Evolutionary conservation across 1,140 invertebrate species (phyloP), one percentile per base, ranked within the genome.

Genomic region (Berghia stephanieae): DNA sequence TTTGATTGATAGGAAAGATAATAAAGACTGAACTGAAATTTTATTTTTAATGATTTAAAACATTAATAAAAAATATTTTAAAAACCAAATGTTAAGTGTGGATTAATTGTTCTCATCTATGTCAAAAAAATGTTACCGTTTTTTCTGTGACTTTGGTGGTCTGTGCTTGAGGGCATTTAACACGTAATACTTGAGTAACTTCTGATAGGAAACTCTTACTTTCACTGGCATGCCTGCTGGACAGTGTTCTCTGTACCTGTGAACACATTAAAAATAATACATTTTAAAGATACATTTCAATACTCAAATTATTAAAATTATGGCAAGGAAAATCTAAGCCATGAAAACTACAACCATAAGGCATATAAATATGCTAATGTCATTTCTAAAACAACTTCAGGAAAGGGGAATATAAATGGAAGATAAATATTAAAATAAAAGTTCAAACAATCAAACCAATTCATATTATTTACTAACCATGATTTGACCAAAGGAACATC

Each of bases 121-220:
- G 46, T 49, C 10, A 63, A 13, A 43, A n/a, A 71, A 21, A n/a
- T n/a, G n/a, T 87, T 79, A 94, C 92, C 98, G 93, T 87, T 99
- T 99, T 90, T 99, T 99, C 86, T 99, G 98, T 27, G 98, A 95
- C 88, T 99, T 99, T 1, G 98, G 98, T 43, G 95, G 95, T 78
- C 96, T 92, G 89, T 99, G 98, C 89, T 99, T 98, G 16, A 99
- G 88, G 0, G 97, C 96, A 91, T 99, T 99, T 2, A 99, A 91
- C 0, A 99, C 98, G 88, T 95, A 99, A 88, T 99, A 99, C 87
- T 99, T 99, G 8, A 99, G 91, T 3, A 99, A 90, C 86, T 99
- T 99, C 86, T 99, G 98, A 88, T 99, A 99, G 67, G 97, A 99
- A 27, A 99, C 98, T 70, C 98, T 92, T 27, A 99, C 98, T 92